Evolutionary conservation across 2,797 vertebrate genomes (phyloP), one percentile per base, ranked within the genome.

Genomic region (Fratercula arctica): DNA sequence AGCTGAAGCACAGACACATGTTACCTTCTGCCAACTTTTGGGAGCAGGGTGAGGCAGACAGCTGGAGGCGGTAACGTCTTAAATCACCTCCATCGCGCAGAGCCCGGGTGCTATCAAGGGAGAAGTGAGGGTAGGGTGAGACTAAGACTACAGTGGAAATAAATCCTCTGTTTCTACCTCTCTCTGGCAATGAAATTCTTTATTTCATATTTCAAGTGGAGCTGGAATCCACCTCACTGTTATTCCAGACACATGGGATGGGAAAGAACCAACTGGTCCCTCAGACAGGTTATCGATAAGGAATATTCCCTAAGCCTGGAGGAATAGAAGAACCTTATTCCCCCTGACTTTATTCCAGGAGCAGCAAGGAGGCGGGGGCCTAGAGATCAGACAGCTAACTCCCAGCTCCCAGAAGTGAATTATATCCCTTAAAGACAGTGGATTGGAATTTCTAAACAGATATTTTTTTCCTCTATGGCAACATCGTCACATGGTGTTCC

Each of bases 31-130:
- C 90, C 89, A 87, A 2, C 57, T 87, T 82, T 53, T 37, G 70
- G 81, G 60, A 93, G 86, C 0, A 0, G 93, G 86, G 84, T 0
- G 17, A 89, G 84, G 92, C 93, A 89, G 80, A 59, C 3, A 51
- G 84, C 95, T 96, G 93, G 86, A 94, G 92, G 95, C 67, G 1
- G 4, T 28, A 94, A 93, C 48, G 33, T 74, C 89, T 93, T 87
- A 87, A 81, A 39, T 84, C 72, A 69, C 45, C 93, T 94, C 76
- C 85, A 84, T 24, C 1, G 0, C 0, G 0, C 66, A 45, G 7
- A 75, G 35, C 23, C 28, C 31, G 21, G 26, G 11, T 50, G 50
- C 68, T 94, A 31, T 60, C 48, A 5, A 57, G 51, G 26, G 18
- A 95, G 24, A 6, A 37, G 25, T 7, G 35, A 90, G 69, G 33